These are phyloP conservation scores for Pelosia muscerda DNA, from an alignment of 2,888 invertebrate species.

Conservation along the genomic window DNA sequence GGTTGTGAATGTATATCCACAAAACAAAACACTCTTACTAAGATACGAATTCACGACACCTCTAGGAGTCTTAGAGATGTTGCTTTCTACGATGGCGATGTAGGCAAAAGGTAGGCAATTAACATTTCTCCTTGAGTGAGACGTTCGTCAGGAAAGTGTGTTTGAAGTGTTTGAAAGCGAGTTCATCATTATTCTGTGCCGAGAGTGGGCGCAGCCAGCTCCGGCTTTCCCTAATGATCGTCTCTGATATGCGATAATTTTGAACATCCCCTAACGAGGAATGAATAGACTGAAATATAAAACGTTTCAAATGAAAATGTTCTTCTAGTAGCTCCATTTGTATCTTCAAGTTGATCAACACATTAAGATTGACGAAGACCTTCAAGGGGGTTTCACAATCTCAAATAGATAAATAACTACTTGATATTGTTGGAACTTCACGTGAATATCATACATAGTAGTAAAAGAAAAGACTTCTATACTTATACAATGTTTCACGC, in stretches of 20 bases:
- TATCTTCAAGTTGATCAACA: no score
- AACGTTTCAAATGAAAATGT: neutral
- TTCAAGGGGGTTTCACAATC: no score
- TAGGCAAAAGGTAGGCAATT: slow-evolving; percentile 12
- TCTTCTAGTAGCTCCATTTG: no score
- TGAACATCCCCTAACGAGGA: neutral
- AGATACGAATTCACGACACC: neutral
- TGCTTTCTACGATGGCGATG: slow-evolving; percentile 34
- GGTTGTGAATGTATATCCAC: no score
- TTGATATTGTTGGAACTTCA: no score
- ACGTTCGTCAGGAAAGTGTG: slow-evolving; percentile 37
- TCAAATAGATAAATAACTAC: no score
- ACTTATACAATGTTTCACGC: no score
- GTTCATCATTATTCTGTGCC: slow-evolving; percentile 45
- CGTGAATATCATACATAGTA: no score
- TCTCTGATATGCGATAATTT: slow-evolving; percentile 22
- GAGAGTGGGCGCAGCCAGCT: slow-evolving; percentile 30
- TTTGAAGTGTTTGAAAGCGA: slow-evolving; percentile 49
- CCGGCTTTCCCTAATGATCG: slow-evolving; percentile 50
- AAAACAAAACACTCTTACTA: neutral
- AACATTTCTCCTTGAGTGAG: slow-evolving; percentile 35
- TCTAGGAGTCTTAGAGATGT: neutral
- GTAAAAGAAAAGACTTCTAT: no score
- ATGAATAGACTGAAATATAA: slow-evolving; percentile 8
- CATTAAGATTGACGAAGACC: no score